Evolutionary conservation across 2,113 vertebrate species (phyloP), one percentile per base, ranked within the genome.

Genomic region (Bujurquina vittata): DNA sequence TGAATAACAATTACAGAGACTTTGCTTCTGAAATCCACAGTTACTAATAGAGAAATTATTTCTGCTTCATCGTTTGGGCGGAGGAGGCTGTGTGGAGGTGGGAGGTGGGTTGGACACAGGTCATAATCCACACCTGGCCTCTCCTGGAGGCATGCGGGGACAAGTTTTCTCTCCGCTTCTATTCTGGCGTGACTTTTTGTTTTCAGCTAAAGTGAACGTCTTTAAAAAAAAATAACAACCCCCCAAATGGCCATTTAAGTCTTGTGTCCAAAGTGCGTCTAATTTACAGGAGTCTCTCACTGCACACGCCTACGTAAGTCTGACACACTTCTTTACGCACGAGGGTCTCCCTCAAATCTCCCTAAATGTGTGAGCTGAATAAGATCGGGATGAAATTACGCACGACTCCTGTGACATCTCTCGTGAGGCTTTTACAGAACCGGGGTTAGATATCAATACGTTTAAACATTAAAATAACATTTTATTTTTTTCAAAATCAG

Each of bases 321-420:
- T 88, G 89, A 92, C 91, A 91, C 90, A 54, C 81, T 85, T 77
- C 60, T 87, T 85, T 87, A 90, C 88, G 93, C 91, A 91, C 74
- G 58, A 92, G 91, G 91, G 84, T 92, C 92, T 92, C 93, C 93
- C 93, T 80, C 40, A 87, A 91, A 88, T 79, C 78, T 85, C 75
- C 37, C 79, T 5, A 18, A 80, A 75, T 57, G 49, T 81, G 43
- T 59, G 87, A 90, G 79, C 46, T 77, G 78, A 85, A n/a, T 75
- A 3, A 79, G 12, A 31, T 46, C 67, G 43, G 33, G 63, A 35
- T 65, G 67, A 59, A 35, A 81, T 69, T 85, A 79, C 61, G 77
- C 87, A 90, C 85, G 84, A 90, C 79, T 83, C 54, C 56, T 55
- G 72, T 78, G 75, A 52, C 18, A 59, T 14, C 60, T 56, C 75